Evolutionary conservation across 2,888 invertebrate genomes (phyloP).

Genomic region (Priocnemis perturbator): DNA sequence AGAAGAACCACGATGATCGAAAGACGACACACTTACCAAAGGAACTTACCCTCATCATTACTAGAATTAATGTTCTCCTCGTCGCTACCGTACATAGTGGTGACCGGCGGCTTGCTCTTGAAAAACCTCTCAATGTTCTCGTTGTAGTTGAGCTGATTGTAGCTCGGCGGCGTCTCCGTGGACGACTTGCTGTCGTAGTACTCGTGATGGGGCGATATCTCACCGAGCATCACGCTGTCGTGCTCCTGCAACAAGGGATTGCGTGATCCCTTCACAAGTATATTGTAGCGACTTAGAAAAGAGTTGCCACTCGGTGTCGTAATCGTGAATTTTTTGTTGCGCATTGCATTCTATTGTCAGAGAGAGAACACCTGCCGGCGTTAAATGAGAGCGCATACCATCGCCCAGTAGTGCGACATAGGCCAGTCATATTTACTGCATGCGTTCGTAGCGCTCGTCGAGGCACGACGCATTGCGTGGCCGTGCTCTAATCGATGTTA

Average conservation of each 20-base stretch:
- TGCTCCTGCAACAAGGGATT: constrained; percentile 80
- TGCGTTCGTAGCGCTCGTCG: no score
- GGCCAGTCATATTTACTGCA: no score
- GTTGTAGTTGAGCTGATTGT: constrained; percentile 90
- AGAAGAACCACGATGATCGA: no score
- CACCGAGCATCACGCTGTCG: constrained; percentile 89
- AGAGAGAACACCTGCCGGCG: no score
- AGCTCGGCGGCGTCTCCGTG: constrained; percentile 87
- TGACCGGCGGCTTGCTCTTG: constrained; percentile 62
- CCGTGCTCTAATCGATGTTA: no score
- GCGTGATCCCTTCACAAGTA: constrained; percentile 71
- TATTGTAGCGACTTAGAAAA: constrained; percentile 63
- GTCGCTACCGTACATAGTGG: constrained; percentile 59
- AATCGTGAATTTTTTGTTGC: constrained; percentile 31
- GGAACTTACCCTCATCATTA: constrained; percentile 52
- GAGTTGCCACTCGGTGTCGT: constrained; percentile 37
- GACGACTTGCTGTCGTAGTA: constrained; percentile 87
- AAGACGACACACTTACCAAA: no score
- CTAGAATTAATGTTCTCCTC: constrained; percentile 65
- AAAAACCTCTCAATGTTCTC: constrained; percentile 85
- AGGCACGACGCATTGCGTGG: no score
- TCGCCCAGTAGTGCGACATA: no score
- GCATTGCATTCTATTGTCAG: constrained; percentile 17
- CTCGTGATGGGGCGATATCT: constrained; percentile 90
- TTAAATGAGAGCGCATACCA: no score